Evolutionary conservation across 1,140 invertebrate species (phyloP).

Genomic region (Belonocnema kinseyi): DNA sequence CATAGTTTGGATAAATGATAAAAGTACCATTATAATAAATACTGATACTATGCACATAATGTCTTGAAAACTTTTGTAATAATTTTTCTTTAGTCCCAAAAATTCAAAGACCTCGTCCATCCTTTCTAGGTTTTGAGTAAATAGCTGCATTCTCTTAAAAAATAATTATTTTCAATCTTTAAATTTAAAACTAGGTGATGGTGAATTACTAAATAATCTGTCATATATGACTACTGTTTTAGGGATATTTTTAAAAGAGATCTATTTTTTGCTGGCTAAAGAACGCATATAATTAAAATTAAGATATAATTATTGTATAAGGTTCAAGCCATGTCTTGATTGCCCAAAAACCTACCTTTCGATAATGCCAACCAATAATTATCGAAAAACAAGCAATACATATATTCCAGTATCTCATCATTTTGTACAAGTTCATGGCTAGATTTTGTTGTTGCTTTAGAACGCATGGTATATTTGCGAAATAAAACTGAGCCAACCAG

Average conservation of each 20-base stretch:
- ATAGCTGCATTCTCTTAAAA: neutral
- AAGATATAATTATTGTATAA: neutral
- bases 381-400: neutral
- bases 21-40: neutral
- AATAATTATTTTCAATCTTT: neutral
- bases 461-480: neutral
- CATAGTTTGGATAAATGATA: neutral
- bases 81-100: neutral
- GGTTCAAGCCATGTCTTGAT: neutral
- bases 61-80: neutral
- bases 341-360: neutral
- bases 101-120: neutral
- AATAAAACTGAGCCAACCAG: neutral
- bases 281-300: no score
- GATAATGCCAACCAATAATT: neutral
- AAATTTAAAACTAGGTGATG: no score
- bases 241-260: no score
- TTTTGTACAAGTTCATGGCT: neutral
- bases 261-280: no score
- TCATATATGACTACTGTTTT: no score
- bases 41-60: neutral
- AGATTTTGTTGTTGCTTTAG: neutral
- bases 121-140: neutral
- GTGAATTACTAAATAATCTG: no score
- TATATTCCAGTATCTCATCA: neutral